phyloP scores from a whole-genome alignment of 1,140 invertebrate genomes.

The Drosophila pseudoobscura region DNA sequence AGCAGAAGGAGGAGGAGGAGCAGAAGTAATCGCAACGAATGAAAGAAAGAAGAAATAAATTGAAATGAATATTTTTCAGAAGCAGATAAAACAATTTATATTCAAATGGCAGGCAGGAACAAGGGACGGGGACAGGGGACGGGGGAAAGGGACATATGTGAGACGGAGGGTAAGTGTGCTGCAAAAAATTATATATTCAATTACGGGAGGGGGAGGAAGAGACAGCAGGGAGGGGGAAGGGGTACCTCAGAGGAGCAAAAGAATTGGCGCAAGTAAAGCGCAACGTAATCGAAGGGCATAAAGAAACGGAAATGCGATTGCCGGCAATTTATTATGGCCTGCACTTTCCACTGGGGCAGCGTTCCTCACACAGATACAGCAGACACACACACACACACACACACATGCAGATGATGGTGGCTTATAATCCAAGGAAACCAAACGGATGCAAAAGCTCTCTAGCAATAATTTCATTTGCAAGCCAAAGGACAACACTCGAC shows the following conservation, averaged over 20 bases:
- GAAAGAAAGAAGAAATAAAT: constrained; percentile 68
- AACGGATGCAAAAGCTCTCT: constrained; percentile 72
- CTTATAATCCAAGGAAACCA: constrained; percentile 67
- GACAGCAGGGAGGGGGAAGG: constrained; percentile 1
- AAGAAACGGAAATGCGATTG: constrained; percentile 81
- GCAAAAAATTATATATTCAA: constrained; percentile 80
- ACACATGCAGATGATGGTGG: constrained; percentile 47
- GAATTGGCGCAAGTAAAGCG: constrained; percentile 74
- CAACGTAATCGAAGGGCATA: constrained; percentile 80
- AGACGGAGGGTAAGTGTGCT: constrained; percentile 11
- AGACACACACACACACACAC: constrained; percentile 5
- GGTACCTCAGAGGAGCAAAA: constrained; percentile 11
- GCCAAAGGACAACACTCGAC: constrained; percentile 76
- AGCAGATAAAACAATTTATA: constrained; percentile 80
- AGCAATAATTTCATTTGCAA: constrained; percentile 80
- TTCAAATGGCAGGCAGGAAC: constrained; percentile 64
- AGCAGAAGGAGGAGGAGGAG: constrained; percentile 1
- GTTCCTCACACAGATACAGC: constrained; percentile 13
- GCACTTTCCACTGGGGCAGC: constrained; percentile 52
- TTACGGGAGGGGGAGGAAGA: constrained; percentile 45
- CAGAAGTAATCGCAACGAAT: constrained; percentile 30
- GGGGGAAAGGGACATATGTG: constrained; percentile 23
- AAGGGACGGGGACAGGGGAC: too few species aligned
- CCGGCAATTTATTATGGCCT: constrained; percentile 80
- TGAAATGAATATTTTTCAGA: constrained; percentile 78